Evolutionary conservation across 1,140 invertebrate genomes (phyloP), one percentile per base, ranked within the genome.

Genomic region (Panagrolaimus sp.): DNA sequence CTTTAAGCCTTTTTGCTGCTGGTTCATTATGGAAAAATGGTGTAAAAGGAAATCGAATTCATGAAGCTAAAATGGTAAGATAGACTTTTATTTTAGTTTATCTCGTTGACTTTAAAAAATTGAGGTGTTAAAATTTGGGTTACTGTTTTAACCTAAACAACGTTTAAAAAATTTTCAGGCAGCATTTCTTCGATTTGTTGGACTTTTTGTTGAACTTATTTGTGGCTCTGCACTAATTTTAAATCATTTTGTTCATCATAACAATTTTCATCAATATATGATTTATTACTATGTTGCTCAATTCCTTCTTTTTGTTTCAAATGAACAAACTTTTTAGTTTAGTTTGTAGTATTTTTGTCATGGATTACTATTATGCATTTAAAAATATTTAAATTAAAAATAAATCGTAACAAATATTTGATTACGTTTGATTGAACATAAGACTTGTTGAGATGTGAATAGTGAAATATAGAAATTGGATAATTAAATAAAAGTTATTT

Each of bases 221-320:
- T 28, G 21, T 3, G 52, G 21, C 3, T 58, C 52, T 26, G 21
- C 28, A 58, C 17, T 58, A 21, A 58, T 58, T 21, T 21, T 58
- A 21, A 58, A 58, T 58, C 52, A 58, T 21, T 58, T 58, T 28
- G 21, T 58, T n/a, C 28, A 21, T 28, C 52, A 58, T n/a, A 58
- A 58, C 52, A 58, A 58, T 28, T 58, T 58, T n/a, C 52, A 58
- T 58, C 52, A 58, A 58, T 58, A 58, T 21, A 58, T 58, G 52
- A 21, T 58, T 58, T 58, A 26, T 14, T 58, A 58, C 52, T 58
- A 58, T n/a, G 28, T 58, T 17, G 52, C 52, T 12, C 52, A 58
- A 58, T 58, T 26, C 28, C 28, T 58, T 21, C 21, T 58, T 21
- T 58, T 58, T 58, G 52, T 58, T 28, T 21, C 52, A 28, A 58